Conservation (phyloP, 1,140 invertebrate genomes). For the Bombus sibiricus region DNA sequence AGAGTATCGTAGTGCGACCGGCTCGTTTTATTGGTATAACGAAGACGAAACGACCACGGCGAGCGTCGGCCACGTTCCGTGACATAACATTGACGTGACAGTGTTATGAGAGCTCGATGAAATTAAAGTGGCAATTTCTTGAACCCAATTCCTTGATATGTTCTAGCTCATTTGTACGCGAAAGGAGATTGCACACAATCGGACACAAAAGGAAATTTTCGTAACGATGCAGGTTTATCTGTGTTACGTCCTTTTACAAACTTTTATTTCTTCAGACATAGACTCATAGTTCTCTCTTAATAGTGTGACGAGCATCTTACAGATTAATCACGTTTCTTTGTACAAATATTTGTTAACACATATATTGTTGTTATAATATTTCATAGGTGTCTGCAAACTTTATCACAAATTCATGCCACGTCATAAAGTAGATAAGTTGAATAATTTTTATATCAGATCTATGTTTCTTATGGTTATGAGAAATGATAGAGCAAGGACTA, state of each 20-base stretch:
- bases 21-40: slow-evolving; percentile 53
- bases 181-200: no score
- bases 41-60: slow-evolving; percentile 24
- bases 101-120: slow-evolving; percentile 48
- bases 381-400: background rate
- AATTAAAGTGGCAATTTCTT: slow-evolving; percentile 26
- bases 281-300: no score
- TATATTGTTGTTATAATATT: background rate
- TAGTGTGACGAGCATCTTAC: no score
- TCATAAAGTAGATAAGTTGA: background rate
- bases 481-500: background rate
- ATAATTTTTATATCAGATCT: background rate
- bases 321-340: background rate
- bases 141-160: slow-evolving; percentile 6
- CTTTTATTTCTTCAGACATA: background rate
- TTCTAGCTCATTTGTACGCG: background rate
- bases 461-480: no score
- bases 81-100: slow-evolving; percentile 47
- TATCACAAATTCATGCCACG: background rate
- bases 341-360: background rate
- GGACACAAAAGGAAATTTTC: background rate
- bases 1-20: background rate
- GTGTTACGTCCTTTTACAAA: background rate
- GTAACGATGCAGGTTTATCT: background rate
- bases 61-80: slow-evolving; percentile 25